Evolutionary conservation across 1,140 invertebrate genomes (phyloP).

Genomic region (Cataglyphis hispanica): DNA sequence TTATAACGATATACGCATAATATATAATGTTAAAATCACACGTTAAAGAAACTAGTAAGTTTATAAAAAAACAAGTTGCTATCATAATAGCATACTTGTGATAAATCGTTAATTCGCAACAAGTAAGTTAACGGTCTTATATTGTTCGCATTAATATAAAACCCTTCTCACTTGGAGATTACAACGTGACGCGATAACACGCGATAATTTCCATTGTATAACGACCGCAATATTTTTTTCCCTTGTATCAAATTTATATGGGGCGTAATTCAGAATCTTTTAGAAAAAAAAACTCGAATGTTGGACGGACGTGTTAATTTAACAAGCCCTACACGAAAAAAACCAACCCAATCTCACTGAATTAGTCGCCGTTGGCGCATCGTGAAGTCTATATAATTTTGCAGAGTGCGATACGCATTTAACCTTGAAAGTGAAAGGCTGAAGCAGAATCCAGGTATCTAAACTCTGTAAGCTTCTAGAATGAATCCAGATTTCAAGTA

Average conservation of each 20-base stretch:
- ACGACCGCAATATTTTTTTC: slow-evolving; percentile 47
- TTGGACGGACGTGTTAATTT: slow-evolving; percentile 49
- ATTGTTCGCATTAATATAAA: slow-evolving; percentile 49
- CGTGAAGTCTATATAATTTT: slow-evolving; percentile 54
- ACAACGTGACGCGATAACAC: slow-evolving; percentile 41
- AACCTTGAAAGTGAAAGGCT: slow-evolving; percentile 49
- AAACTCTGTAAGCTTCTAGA: not conserved
- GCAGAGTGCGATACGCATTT: not conserved
- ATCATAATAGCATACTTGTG: slow-evolving; percentile 17
- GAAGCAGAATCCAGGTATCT: not conserved
- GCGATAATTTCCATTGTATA: slow-evolving; percentile 52
- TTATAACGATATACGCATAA: not conserved
- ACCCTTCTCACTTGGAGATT: slow-evolving; percentile 49
- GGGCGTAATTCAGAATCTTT: not conserved
- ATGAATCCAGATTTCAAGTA: not conserved
- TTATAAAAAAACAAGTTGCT: slow-evolving; percentile 3
- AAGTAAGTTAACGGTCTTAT: slow-evolving; percentile 54
- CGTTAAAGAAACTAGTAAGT: slow-evolving; percentile 32
- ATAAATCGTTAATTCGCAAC: slow-evolving; percentile 60
- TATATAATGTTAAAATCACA: not conserved
- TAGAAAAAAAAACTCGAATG: slow-evolving; percentile 1
- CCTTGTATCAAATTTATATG: not conserved
- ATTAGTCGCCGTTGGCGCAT: slow-evolving; percentile 16
- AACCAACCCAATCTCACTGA: slow-evolving; percentile 21
- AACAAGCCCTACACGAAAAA: slow-evolving; percentile 22